Evolutionary conservation across 2,113 vertebrate species (phyloP).

Genomic region (Zosterops japonicus): DNA sequence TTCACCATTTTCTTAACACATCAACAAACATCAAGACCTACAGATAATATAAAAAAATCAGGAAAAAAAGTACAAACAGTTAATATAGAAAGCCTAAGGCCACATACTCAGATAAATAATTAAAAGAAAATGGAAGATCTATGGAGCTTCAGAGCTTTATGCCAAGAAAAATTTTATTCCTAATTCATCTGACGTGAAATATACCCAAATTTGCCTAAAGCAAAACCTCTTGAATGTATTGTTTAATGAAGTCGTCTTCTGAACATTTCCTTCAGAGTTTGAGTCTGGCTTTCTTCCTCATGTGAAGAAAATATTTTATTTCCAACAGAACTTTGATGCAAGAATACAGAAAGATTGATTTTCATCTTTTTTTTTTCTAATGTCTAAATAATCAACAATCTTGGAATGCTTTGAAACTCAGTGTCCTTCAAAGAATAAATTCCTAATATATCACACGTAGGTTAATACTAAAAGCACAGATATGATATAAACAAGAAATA

Average conservation of each 20-base stretch:
- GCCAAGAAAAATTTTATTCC: background rate
- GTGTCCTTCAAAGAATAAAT: background rate
- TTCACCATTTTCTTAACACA: background rate
- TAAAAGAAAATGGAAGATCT: background rate
- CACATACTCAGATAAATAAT: background rate
- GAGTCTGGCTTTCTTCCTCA: background rate
- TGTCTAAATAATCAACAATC: background rate
- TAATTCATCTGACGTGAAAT: background rate
- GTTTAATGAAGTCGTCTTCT: background rate
- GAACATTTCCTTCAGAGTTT: background rate
- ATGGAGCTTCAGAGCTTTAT: background rate
- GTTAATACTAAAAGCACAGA: background rate
- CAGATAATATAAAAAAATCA: background rate
- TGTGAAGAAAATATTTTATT: background rate
- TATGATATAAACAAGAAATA: background rate
- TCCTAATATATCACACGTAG: background rate
- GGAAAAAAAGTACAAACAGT: background rate
- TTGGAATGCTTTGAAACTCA: background rate
- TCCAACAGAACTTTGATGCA: background rate
- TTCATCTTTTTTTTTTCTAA: background rate
- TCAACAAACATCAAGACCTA: background rate
- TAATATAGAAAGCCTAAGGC: background rate
- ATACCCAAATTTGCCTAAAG: background rate
- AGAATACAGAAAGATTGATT: background rate
- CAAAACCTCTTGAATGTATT: background rate